phyloP scores from a whole-genome alignment of 2,888 invertebrate genomes.

The Corythucha ciliata region DNA sequence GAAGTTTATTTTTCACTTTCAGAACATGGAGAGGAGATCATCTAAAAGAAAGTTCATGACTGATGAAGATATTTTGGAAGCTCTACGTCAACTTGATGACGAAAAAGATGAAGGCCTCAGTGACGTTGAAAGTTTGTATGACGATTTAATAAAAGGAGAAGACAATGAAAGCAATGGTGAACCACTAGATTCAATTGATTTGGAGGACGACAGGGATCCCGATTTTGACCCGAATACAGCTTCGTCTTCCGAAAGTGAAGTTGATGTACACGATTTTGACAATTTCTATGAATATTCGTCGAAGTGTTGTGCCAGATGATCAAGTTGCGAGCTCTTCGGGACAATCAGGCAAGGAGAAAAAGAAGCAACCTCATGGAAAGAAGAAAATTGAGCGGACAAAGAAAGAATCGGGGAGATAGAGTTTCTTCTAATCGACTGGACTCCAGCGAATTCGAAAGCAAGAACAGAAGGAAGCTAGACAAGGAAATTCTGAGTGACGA shows the following conservation, averaged over 20 bases:
- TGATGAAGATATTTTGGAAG: conserved; percentile 8
- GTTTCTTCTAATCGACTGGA: too few species aligned
- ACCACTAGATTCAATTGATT: conserved; percentile 5
- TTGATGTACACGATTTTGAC: background rate
- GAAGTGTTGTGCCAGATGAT: conserved; percentile 4
- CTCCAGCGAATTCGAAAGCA: too few species aligned
- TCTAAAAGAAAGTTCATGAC: conserved; percentile 4
- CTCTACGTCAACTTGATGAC: conserved; percentile 4
- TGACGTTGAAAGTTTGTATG: background rate
- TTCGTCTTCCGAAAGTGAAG: conserved; percentile 1
- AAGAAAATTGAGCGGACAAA: too few species aligned
- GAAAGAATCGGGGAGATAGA: too few species aligned
- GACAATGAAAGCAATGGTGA: conserved; percentile 1
- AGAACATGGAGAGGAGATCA: conserved; percentile 1
- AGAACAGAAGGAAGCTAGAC: too few species aligned
- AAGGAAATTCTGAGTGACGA: too few species aligned
- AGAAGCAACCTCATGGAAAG: too few species aligned
- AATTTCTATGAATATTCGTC: conserved; percentile 4
- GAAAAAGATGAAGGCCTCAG: conserved; percentile 1
- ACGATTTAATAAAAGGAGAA: background rate
- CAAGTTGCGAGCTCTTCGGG: background rate
- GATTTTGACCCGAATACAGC: background rate
- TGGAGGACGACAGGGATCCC: conserved; percentile 2
- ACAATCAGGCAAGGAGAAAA: too few species aligned
- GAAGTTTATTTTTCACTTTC: conserved; percentile 1